Conservation (phyloP, 1,140 invertebrate species). For the Drosophila kohkoa region DNA sequence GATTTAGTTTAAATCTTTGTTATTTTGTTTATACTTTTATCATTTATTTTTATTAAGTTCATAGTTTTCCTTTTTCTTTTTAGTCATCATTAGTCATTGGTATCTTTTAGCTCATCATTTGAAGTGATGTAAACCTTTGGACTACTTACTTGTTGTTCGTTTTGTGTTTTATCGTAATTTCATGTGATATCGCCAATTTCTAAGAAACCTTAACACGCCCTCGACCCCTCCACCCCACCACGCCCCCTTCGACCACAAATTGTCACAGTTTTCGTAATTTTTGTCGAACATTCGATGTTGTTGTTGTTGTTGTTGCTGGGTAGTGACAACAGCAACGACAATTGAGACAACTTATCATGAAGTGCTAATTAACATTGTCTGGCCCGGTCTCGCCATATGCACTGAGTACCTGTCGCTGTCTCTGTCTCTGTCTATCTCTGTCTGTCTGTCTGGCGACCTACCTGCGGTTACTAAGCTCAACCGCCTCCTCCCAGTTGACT, state of each 20-base stretch:
- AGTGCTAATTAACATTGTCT: conserved; percentile 82
- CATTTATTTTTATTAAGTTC: neutral
- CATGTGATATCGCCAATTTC: conserved; percentile 32
- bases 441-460: conserved; percentile 69
- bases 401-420: neutral
- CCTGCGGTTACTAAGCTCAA: conserved; percentile 71
- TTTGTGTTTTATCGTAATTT: conserved; percentile 22
- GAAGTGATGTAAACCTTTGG: neutral
- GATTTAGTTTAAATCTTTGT: neutral
- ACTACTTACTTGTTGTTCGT: neutral
- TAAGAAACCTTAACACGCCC: conserved; percentile 22
- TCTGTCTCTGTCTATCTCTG: no score
- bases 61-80: neutral
- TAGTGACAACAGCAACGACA: conserved; percentile 48
- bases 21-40: no score
- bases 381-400: conserved; percentile 49
- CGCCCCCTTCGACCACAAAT: conserved; percentile 13
- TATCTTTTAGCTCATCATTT: neutral
- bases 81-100: neutral
- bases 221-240: neutral
- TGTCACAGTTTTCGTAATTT: conserved; percentile 40
- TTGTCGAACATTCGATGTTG: neutral
- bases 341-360: conserved; percentile 79
- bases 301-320: conserved; percentile 28
- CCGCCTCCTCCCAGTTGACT: neutral